Conservation (phyloP, 2,888 invertebrate species). For the Acronicta leporina region DNA sequence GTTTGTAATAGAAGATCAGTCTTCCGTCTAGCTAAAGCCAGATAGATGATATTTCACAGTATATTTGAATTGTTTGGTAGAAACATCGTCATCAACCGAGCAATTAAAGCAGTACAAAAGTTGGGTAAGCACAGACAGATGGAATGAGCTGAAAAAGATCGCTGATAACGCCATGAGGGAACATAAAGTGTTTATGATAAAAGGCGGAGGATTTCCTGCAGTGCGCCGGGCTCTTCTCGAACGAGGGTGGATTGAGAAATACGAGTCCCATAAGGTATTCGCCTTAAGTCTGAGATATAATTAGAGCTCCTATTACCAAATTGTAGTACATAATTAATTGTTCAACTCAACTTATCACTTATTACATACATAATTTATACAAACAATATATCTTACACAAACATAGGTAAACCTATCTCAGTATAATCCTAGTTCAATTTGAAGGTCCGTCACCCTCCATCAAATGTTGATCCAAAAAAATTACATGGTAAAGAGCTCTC, state of each 20-base stretch:
- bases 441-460: slow-evolving; percentile 81
- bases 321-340: too few relatives aligned
- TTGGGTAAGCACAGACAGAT: slow-evolving; percentile 91
- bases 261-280: slow-evolving; percentile 85
- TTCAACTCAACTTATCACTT: too few relatives aligned
- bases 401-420: background rate
- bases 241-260: slow-evolving; percentile 93
- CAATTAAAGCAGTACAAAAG: slow-evolving; percentile 84
- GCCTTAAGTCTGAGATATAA: too few relatives aligned
- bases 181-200: slow-evolving; percentile 91
- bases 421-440: slow-evolving; percentile 4
- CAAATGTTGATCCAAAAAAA: slow-evolving; percentile 79
- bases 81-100: slow-evolving; percentile 76
- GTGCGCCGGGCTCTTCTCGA: slow-evolving; percentile 91
- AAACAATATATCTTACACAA: too few relatives aligned
- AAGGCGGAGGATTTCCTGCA: slow-evolving; percentile 92
- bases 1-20: slow-evolving; percentile 56
- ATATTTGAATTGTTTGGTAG: slow-evolving; percentile 38
- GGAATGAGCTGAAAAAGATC: slow-evolving; percentile 90
- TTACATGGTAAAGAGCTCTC: slow-evolving; percentile 85
- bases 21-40: background rate
- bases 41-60: slow-evolving; percentile 1
- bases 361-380: too few relatives aligned
- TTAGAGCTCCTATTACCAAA: slow-evolving; percentile 7
- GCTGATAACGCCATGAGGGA: slow-evolving; percentile 91